A percentile compares a stretch with the other conserved stretches of the same genome.
phyloP scores from a whole-genome alignment of 2,797 vertebrate species.

The Parambassis ranga region DNA sequence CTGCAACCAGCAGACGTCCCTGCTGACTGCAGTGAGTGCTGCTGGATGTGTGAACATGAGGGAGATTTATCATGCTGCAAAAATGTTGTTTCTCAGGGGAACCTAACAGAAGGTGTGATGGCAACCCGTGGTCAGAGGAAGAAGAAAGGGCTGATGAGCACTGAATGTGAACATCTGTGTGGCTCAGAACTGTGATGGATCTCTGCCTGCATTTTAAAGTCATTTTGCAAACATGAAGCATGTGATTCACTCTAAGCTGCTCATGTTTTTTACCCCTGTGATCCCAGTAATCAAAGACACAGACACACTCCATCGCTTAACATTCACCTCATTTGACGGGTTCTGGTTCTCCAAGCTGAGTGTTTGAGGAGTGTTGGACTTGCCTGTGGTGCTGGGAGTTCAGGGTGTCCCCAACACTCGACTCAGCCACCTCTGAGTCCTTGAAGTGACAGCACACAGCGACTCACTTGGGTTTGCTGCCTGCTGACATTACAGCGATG shows the following conservation, averaged over 20 bases:
- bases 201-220: no score
- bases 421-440: constrained; percentile 10
- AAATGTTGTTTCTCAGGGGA: background rate
- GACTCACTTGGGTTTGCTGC: constrained; percentile 21
- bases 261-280: no score
- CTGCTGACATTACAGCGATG: constrained; percentile 17
- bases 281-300: no score
- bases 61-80: background rate
- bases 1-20: background rate
- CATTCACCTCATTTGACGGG: no score
- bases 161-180: no score
- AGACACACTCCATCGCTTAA: no score
- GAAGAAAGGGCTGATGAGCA: background rate
- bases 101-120: background rate
- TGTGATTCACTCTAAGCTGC: no score
- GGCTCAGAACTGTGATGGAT: no score
- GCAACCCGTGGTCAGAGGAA: background rate
- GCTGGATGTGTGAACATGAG: background rate
- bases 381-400: constrained; percentile 10
- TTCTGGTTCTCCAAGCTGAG: background rate
- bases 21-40: no score
- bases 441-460: constrained; percentile 43
- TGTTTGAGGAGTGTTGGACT: constrained; percentile 15
- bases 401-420: background rate
- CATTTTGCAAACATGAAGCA: no score